Base-by-base conservation (phyloP, 2,888 invertebrate genomes). In the Miltochrista miniata region DNA sequence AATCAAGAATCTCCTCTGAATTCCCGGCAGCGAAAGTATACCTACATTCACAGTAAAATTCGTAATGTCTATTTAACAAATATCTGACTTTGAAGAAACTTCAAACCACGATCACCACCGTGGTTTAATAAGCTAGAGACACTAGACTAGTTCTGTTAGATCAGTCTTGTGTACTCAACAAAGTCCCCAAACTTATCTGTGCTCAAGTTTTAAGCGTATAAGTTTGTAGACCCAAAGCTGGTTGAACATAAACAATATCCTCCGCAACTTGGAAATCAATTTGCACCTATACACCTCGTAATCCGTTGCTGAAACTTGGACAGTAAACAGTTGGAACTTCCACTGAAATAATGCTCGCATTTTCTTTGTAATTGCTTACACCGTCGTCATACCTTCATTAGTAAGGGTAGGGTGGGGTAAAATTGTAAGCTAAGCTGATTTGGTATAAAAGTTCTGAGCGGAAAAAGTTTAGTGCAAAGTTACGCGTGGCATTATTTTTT, bases 251-350 rank as follows among this genome's bases (percentile, higher is more conserved):
- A 43, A 24, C 43, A 40, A 42, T 30, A 37, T 30, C 36, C 12
- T 36, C 30, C 10, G 24, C 13, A 40, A 47, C 40, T 48, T 35
- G 11, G 31, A 36, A 48, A 37, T 48, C 42, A 42, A 48, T 48
- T 48, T 30, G 7, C 41, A 48, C 29, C 41, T 18, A 12, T 11
- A 15, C 41, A 37, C 41, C n/a, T 38, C 13, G 37, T 48, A 48
- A 48, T 14, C 40, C 42, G 11, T 15, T 1, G 12, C 13, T 45
- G 8, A 33, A 62, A 64, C 45, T 64, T 51, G 10, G 7, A 50
- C 51, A 62, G 61, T 51, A 30, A 37, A 48, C 44, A 37, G 24
- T 29, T 41, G 36, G 15, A 35, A 48, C 42, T 57, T 64, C 15
- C 13, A 40, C 39, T 33, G 36, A 59, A 50, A 34, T 42, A 18